These are phyloP conservation scores for Apistogramma diplotaenia DNA, from an alignment of 2,113 vertebrate genomes.

Conservation along the genomic window DNA sequence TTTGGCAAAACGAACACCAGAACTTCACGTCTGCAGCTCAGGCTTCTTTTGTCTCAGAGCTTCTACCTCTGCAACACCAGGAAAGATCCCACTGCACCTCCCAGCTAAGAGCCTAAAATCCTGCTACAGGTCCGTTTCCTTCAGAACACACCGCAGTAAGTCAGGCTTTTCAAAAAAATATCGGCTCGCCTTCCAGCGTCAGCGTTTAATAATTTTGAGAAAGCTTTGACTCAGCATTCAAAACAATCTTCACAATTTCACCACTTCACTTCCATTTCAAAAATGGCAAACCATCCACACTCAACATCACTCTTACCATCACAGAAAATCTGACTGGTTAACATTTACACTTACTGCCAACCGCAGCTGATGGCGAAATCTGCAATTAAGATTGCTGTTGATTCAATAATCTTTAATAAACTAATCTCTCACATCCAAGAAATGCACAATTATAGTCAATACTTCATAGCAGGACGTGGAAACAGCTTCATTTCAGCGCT, in stretches of 20 bases:
- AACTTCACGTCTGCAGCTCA: conserved; percentile 1
- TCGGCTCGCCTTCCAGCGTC: background rate
- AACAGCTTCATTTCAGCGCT: background rate
- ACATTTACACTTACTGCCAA: background rate
- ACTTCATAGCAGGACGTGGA: background rate
- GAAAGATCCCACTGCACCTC: background rate
- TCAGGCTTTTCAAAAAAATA: background rate
- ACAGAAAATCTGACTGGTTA: background rate
- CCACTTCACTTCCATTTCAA: background rate
- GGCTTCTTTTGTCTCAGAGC: conserved; percentile 7
- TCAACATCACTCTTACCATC: background rate
- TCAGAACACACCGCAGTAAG: background rate
- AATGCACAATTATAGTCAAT: background rate
- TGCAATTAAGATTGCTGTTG: background rate
- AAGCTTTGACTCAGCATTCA: background rate
- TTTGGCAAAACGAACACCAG: background rate
- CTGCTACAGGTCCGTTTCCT: background rate
- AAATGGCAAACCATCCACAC: background rate
- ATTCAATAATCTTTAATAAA: background rate
- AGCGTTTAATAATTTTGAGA: background rate
- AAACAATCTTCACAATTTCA: background rate
- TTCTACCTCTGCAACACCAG: background rate
- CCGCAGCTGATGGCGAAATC: background rate
- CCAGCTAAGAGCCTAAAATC: background rate
- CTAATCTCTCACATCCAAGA: background rate